Evolutionary conservation across 2,797 vertebrate genomes (phyloP).

Genomic region (Schizopygopsis malacanthus): DNA sequence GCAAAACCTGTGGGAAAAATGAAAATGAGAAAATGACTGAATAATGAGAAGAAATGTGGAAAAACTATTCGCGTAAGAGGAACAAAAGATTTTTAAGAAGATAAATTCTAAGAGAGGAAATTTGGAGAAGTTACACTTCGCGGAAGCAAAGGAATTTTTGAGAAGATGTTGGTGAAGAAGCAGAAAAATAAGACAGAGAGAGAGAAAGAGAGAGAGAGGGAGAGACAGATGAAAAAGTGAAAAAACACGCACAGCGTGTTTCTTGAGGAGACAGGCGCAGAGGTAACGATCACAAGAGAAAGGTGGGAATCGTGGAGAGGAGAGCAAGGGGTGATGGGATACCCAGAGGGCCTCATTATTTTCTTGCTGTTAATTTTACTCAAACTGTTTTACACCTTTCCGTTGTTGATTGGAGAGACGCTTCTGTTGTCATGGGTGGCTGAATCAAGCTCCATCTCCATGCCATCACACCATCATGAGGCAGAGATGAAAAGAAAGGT

Average conservation of each 20-base stretch:
- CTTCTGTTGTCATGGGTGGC: constrained; percentile 72
- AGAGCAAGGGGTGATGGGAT: constrained; percentile 78
- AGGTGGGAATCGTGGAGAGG: constrained; percentile 80
- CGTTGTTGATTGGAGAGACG: constrained; percentile 81
- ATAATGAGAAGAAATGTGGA: constrained; percentile 51
- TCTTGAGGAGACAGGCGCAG: constrained; percentile 68
- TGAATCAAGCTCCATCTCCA: constrained; percentile 70
- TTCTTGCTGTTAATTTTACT: constrained; percentile 85
- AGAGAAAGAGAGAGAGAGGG: background rate
- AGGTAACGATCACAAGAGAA: constrained; percentile 72
- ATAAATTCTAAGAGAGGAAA: constrained; percentile 53
- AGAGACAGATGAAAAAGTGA: constrained; percentile 57
- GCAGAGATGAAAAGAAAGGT: constrained; percentile 54
- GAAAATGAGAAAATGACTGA: constrained; percentile 39
- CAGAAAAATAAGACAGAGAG: constrained; percentile 50
- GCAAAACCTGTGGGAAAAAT: constrained; percentile 7
- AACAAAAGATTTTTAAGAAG: constrained; percentile 52
- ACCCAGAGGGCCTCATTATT: constrained; percentile 88
- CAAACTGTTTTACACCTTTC: constrained; percentile 82
- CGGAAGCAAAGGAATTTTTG: constrained; percentile 54
- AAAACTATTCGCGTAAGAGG: constrained; percentile 52
- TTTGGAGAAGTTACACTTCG: constrained; percentile 50
- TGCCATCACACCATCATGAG: constrained; percentile 61
- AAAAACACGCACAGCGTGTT: constrained; percentile 64
- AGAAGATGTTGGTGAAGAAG: constrained; percentile 51